Conservation (phyloP, 2,797 vertebrate genomes). For the Meriones psammophilus region DNA sequence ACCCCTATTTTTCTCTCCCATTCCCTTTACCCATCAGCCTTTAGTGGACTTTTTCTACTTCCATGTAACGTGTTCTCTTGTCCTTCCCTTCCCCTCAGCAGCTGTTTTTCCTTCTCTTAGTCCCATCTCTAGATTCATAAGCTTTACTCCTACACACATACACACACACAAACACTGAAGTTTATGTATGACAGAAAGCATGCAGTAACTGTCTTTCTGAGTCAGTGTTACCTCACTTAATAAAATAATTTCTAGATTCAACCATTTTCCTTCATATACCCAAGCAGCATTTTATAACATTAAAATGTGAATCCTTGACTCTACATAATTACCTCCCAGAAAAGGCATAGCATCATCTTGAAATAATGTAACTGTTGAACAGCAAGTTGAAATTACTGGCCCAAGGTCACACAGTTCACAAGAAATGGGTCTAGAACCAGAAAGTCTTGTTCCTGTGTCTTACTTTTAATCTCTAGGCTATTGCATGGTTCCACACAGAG, state of each 20-base stretch:
- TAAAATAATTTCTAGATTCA: too few relatives aligned
- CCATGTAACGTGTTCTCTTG: too few relatives aligned
- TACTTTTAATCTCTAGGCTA: background rate
- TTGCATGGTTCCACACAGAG: background rate
- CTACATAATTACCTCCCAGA: background rate
- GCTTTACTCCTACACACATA: background rate
- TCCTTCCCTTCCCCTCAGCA: too few relatives aligned
- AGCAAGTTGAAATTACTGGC: slow-evolving; percentile 13
- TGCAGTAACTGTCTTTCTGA: background rate
- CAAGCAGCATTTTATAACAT: background rate
- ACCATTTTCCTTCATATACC: background rate
- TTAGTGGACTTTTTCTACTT: background rate
- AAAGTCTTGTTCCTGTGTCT: background rate
- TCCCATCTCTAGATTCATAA: background rate
- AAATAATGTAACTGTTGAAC: background rate
- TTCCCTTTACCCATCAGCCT: background rate
- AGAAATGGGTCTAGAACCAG: background rate
- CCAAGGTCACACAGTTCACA: background rate
- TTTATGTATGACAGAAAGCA: background rate
- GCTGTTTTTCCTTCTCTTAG: background rate
- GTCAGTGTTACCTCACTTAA: background rate
- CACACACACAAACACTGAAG: background rate
- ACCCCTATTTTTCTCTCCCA: too few relatives aligned
- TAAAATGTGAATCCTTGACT: background rate
- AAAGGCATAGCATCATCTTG: background rate